Evolutionary conservation across 1,140 invertebrate genomes (phyloP).

Genomic region (Rhopalosiphum padi): DNA sequence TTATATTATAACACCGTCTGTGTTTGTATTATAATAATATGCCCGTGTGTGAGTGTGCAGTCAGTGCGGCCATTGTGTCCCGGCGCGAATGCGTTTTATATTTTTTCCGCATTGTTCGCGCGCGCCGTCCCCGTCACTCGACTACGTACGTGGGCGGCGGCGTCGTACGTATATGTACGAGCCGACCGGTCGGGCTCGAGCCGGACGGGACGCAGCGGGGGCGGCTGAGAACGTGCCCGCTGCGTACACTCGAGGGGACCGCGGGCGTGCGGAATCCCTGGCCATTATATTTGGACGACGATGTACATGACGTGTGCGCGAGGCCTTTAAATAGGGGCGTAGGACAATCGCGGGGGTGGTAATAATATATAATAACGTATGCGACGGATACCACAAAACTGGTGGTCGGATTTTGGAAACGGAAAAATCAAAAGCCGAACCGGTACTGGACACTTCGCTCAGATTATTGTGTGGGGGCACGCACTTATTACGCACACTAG

Average conservation of each 20-base stretch:
- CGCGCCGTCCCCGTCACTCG: not conserved
- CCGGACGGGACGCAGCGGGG: not conserved
- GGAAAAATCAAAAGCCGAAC: not conserved
- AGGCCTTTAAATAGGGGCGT: not conserved
- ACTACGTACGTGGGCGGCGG: not conserved
- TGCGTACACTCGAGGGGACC: not conserved
- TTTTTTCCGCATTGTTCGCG: slow-evolving; percentile 10
- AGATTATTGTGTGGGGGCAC: not conserved
- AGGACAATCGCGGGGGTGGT: not conserved
- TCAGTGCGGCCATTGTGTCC: not conserved
- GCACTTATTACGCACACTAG: no score
- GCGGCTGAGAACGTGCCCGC: not conserved
- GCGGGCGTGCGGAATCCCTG: not conserved
- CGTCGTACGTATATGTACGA: slow-evolving; percentile 24
- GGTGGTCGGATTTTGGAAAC: not conserved
- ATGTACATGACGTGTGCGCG: not conserved
- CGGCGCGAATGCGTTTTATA: not conserved
- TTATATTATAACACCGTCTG: not conserved
- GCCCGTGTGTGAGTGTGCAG: not conserved
- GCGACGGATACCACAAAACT: not conserved
- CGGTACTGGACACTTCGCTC: not conserved
- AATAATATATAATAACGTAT: not conserved
- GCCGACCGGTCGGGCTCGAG: slow-evolving; percentile 50
- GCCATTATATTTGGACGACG: not conserved
- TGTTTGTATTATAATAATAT: not conserved